Percentiles rank a stretch among this genome's conserved stretches.
These are phyloP conservation scores for Melieria crassipennis DNA, from an alignment of 2,888 invertebrate genomes.

Conservation along the genomic window DNA sequence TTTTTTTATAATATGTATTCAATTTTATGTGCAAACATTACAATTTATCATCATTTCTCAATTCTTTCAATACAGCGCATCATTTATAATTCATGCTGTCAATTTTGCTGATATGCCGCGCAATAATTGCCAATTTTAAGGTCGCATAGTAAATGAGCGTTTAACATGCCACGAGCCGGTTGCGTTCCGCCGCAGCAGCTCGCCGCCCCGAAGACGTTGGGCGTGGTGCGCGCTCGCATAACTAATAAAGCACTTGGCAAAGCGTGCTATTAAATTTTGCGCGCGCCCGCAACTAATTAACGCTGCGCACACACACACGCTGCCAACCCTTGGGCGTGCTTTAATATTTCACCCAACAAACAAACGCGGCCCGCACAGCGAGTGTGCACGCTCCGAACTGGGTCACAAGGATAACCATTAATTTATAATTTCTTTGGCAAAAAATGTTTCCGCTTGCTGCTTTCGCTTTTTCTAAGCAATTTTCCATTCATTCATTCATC, in stretches of 20 bases:
- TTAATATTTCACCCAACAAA: constrained; percentile 28
- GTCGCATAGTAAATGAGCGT: too few relatives aligned
- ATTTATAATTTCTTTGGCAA: constrained; percentile 42
- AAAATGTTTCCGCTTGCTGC: constrained; percentile 22
- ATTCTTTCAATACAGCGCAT: too few relatives aligned
- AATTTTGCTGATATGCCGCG: too few relatives aligned
- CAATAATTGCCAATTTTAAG: too few relatives aligned
- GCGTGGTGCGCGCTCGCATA: too few relatives aligned
- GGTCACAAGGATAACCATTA: constrained; percentile 48
- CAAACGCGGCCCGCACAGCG: constrained; percentile 3
- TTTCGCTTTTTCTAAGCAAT: constrained; percentile 9
- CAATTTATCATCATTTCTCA: too few relatives aligned
- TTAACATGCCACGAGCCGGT: too few relatives aligned
- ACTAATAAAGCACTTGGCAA: not conserved
- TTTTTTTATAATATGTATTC: too few relatives aligned
- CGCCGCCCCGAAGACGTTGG: too few relatives aligned
- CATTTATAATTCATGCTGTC: too few relatives aligned
- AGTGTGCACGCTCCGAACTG: constrained; percentile 24
- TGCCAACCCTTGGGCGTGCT: constrained; percentile 11
- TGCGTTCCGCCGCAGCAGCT: too few relatives aligned
- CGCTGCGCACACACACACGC: not conserved
- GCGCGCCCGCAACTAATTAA: constrained; percentile 28
- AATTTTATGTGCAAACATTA: too few relatives aligned
- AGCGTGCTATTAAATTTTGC: constrained; percentile 7
- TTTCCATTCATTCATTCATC: not conserved